A percentile compares a stretch with the other conserved stretches of the same genome.
These are phyloP conservation scores for Myrmophylax atrothorax DNA, from an alignment of 2,113 vertebrate species.

Conservation along the genomic window DNA sequence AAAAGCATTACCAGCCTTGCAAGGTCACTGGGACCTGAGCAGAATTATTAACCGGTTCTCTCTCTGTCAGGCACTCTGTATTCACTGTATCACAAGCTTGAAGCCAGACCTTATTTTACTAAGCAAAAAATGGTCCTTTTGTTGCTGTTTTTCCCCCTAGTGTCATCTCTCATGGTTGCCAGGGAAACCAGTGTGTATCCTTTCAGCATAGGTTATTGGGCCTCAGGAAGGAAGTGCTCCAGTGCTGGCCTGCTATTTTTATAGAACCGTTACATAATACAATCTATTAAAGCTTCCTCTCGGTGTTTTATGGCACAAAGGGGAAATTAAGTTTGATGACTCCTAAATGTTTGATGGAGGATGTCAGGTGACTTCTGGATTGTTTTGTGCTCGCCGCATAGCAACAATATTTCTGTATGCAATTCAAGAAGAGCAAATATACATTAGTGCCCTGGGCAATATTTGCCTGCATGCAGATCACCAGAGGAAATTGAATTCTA, in stretches of 20 bases:
- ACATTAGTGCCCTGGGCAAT: conserved; percentile 56
- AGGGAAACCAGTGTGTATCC: conserved; percentile 78
- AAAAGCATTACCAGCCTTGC: conserved; percentile 50
- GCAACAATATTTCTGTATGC: conserved; percentile 74
- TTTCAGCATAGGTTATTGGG: conserved; percentile 81
- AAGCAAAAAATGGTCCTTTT: conserved; percentile 83
- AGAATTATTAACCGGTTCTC: conserved; percentile 74
- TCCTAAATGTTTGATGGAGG: conserved; percentile 79
- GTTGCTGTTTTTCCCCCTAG: conserved; percentile 77
- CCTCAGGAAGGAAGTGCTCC: conserved; percentile 86
- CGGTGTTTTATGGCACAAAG: conserved; percentile 82
- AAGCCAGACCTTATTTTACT: conserved; percentile 80
- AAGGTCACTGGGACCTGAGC: conserved; percentile 73
- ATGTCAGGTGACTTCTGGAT: conserved; percentile 81
- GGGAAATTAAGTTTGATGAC: conserved; percentile 90
- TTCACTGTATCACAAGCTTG: conserved; percentile 75
- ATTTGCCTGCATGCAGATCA: conserved; percentile 45
- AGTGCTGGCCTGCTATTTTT: conserved; percentile 81
- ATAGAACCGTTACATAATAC: conserved; percentile 84
- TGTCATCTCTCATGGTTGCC: conserved; percentile 84
- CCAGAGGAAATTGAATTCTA: conserved; percentile 69
- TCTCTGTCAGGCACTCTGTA: conserved; percentile 65
- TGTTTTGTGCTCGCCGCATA: conserved; percentile 60
- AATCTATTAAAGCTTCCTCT: conserved; percentile 84
- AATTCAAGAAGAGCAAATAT: conserved; percentile 67